Percentiles rank a stretch among this genome's conserved stretches.
These are phyloP conservation scores for Cyprinodon diabolis DNA, from an alignment of 2,797 vertebrate species.

Conservation along the genomic window DNA sequence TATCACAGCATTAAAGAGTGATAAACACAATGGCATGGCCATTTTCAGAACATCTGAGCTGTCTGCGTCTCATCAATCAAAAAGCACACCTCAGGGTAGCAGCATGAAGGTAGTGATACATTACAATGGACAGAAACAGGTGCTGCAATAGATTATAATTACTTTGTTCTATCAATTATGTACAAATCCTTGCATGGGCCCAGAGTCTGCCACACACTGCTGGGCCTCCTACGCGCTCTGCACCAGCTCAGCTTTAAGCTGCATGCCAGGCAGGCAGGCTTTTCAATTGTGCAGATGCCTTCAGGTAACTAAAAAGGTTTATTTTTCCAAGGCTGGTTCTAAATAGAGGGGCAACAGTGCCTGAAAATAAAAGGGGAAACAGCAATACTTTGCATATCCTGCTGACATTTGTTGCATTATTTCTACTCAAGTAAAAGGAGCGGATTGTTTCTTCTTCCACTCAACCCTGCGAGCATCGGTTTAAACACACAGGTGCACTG, in stretches of 20 bases:
- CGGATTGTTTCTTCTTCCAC: conserved; percentile 56
- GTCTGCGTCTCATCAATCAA: conserved; percentile 74
- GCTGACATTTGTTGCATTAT: conserved; percentile 60
- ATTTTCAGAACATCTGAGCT: conserved; percentile 76
- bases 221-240: conserved; percentile 55
- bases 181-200: conserved; percentile 68
- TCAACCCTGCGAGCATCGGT: conserved; percentile 66
- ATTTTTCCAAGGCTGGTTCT: conserved; percentile 55
- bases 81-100: conserved; percentile 58
- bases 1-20: conserved; percentile 78
- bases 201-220: conserved; percentile 63
- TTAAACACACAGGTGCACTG: conserved; percentile 80
- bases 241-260: conserved; percentile 56
- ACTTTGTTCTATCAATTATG: conserved; percentile 84
- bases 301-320: conserved; percentile 53
- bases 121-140: conserved; percentile 79
- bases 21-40: conserved; percentile 72
- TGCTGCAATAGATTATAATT: conserved; percentile 80
- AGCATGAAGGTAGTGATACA: conserved; percentile 74
- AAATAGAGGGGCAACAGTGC: conserved; percentile 32
- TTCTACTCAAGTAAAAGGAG: conserved; percentile 50
- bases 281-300: conserved; percentile 56
- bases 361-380: conserved; percentile 27
- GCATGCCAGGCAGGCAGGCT: conserved; percentile 46
- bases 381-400: conserved; percentile 44